Percentiles rank a stretch among this genome's conserved stretches.
These are phyloP conservation scores for Tridacna crocea DNA, from an alignment of 2,888 invertebrate species.

Conservation along the genomic window DNA sequence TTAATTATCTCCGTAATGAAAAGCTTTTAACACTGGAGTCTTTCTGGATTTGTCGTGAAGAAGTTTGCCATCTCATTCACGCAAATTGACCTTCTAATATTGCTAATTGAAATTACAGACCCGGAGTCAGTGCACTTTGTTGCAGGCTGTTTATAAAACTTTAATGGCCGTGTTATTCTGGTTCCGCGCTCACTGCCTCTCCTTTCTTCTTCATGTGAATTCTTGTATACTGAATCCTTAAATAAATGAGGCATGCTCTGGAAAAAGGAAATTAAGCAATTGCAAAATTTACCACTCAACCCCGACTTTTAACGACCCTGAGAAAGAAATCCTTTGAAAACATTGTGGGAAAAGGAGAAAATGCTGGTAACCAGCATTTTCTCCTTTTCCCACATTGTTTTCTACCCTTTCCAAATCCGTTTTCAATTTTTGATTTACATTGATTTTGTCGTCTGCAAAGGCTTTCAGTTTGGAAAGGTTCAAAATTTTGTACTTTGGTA, in stretches of 20 bases:
- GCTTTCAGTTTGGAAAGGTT: no score
- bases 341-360: constrained; percentile 9
- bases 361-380: not conserved
- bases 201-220: no score
- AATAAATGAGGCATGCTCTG: no score
- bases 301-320: no score
- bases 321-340: not conserved
- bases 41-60: constrained; percentile 32
- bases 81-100: constrained; percentile 64
- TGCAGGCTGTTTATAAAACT: constrained; percentile 47
- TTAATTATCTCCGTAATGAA: constrained; percentile 57
- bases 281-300: no score
- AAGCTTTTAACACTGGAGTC: constrained; percentile 53
- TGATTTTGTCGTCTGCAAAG: no score
- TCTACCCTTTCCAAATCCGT: not conserved
- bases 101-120: constrained; percentile 60
- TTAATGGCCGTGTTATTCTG: not conserved
- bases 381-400: constrained; percentile 5
- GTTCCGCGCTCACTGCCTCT: not conserved
- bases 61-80: constrained; percentile 50
- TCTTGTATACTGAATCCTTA: no score
- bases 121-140: constrained; percentile 44
- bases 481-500: no score
- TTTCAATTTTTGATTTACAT: no score
- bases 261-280: no score